phyloP scores from a whole-genome alignment of 2,797 vertebrate species.

The Danio choprae region DNA sequence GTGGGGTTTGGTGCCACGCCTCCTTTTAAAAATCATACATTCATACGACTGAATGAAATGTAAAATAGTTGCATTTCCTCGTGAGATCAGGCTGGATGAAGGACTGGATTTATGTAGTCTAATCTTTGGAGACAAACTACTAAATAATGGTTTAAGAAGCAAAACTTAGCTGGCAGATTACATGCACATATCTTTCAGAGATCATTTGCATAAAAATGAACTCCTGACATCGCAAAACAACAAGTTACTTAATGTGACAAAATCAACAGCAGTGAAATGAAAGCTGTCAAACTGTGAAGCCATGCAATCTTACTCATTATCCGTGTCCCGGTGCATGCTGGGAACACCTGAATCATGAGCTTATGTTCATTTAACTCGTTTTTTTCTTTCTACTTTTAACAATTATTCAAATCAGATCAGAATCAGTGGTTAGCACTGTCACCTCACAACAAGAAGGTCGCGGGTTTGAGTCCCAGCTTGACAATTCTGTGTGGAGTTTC shows the following conservation, averaged over 20 bases:
- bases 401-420: not conserved
- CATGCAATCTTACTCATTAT: conserved; percentile 9
- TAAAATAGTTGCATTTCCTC: no score
- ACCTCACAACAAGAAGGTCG: no score
- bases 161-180: not conserved
- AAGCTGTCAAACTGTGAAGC: conserved; percentile 17
- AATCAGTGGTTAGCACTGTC: no score
- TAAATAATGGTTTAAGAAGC: not conserved
- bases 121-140: not conserved
- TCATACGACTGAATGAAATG: no score
- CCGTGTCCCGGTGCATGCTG: conserved; percentile 11
- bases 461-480: no score
- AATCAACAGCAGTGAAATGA: conserved; percentile 21
- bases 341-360: conserved; percentile 19
- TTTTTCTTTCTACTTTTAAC: not conserved
- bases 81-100: not conserved
- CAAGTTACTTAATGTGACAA: not conserved
- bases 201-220: conserved; percentile 1
- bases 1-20: no score
- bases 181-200: not conserved
- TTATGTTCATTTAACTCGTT: not conserved
- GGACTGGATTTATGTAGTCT: not conserved
- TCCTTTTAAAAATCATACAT: no score
- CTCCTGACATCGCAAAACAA: not conserved
- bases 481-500: no score